These are phyloP conservation scores for Leptocoma aspasia DNA, from an alignment of 2,113 vertebrate species.

Conservation along the genomic window DNA sequence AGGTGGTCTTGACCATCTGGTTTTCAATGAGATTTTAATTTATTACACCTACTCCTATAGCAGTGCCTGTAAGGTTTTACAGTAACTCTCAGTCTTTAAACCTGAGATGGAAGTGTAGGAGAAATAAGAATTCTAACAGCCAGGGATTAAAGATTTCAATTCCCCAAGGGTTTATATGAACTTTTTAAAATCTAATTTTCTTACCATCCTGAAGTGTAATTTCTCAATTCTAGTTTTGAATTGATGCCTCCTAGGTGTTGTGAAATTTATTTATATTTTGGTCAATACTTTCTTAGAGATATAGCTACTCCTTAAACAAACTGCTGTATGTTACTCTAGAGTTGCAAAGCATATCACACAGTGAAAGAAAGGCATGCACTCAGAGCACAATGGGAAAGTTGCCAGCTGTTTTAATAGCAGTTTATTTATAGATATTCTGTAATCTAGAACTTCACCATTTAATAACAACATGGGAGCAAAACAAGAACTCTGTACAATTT, in stretches of 20 bases:
- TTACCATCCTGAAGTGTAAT: background rate
- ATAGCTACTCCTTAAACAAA: background rate
- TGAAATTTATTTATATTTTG: background rate
- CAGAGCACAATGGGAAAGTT: background rate
- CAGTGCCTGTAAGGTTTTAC: background rate
- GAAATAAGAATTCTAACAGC: background rate
- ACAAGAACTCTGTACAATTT: background rate
- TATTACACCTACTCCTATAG: background rate
- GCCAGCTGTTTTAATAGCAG: background rate
- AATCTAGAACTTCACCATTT: background rate
- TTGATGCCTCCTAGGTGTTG: background rate
- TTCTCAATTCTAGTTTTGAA: background rate
- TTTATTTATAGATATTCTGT: background rate
- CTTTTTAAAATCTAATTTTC: background rate
- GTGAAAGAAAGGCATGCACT: background rate
- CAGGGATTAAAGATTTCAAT: background rate
- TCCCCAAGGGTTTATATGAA: background rate
- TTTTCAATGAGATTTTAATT: background rate
- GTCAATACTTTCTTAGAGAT: background rate
- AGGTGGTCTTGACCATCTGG: background rate
- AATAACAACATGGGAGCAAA: background rate
- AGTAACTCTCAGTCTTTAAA: background rate
- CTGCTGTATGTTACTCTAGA: background rate
- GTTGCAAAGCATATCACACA: background rate
- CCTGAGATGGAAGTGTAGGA: background rate